A percentile compares a stretch with the other conserved stretches of the same genome.
Conservation (phyloP, 2,113 vertebrate genomes). For the Hippocampus abdominalis region DNA sequence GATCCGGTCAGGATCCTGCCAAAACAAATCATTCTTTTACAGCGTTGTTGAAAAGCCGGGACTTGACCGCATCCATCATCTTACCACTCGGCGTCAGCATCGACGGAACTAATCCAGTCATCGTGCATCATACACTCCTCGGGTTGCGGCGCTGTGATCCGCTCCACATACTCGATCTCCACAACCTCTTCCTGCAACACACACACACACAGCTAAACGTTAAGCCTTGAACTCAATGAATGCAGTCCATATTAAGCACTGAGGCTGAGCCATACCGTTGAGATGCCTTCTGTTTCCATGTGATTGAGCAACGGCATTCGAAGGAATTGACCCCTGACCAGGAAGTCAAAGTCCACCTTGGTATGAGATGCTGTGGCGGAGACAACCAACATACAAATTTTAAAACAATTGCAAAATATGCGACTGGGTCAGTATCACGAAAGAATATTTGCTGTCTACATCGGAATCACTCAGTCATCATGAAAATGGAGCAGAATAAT, state of each 20-base stretch:
- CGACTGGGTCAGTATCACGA: not conserved
- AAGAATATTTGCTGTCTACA: not conserved
- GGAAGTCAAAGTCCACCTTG: slow-evolving; percentile 95
- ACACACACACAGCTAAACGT: slow-evolving; percentile 23
- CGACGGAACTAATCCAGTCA: slow-evolving; percentile 94
- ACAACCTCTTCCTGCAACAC: slow-evolving; percentile 91
- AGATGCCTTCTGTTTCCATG: slow-evolving; percentile 89
- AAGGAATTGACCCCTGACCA: slow-evolving; percentile 91
- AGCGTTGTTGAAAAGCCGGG: not conserved
- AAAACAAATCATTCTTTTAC: not conserved
- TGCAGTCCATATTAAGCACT: not conserved
- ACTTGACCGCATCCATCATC: not conserved
- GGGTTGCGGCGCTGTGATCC: slow-evolving; percentile 88
- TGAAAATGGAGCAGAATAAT: not conserved
- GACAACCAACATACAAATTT: not conserved
- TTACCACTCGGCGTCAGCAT: slow-evolving; percentile 88
- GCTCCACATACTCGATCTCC: slow-evolving; percentile 92
- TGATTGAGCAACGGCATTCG: slow-evolving; percentile 80
- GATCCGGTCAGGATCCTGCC: slow-evolving; percentile 94
- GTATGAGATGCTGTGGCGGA: slow-evolving; percentile 79
- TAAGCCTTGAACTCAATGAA: not conserved
- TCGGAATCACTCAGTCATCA: not conserved
- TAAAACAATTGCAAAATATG: not conserved
- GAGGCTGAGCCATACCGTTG: slow-evolving; percentile 75
- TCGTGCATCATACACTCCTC: slow-evolving; percentile 96